Evolutionary conservation across 1,140 invertebrate species (phyloP), one percentile per base, ranked within the genome.

Genomic region (Pseudoatta argentina): DNA sequence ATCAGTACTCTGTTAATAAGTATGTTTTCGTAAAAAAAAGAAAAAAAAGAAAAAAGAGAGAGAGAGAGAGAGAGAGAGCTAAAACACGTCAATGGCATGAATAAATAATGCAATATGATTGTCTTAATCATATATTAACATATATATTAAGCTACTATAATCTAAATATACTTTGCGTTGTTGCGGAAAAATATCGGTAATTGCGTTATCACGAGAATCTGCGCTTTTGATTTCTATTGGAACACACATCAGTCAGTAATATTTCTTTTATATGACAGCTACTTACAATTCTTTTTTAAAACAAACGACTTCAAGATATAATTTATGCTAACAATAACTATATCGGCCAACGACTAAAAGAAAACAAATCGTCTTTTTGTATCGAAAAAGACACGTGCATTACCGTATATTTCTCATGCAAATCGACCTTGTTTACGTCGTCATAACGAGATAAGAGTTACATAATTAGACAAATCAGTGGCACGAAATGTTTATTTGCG

Each of bases 391-490:
- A 4, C 14, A 27, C 3, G 16, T 12, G n/a, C n/a, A 12, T 69
- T n/a, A 27, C 3, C 6, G 5, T 81, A 44, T 30, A 48, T 61
- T 27, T 30, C 1, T 71, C 16, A 61, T 75, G 14, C 18, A 34
- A 21, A 73, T 73, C 39, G 8, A 18, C 53, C 7, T 83, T 59
- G 14, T 72, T 82, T 73, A 51, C 27, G 39, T 73, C 39, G 18
- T 69, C 3, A 3, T 55, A 57, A 81, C 30, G 14, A 71, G 51
- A 81, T 71, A 71, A 71, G 30, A n/a, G 69, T 83, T 83, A 34
- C 55, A 75, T 82, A 82, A 82, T 82, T 82, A 61, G 16, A 57
- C 12, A 34, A 55, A 69, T 81, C 51, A 27, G 12, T 44, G 3
- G 55, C 27, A 55, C 16, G n/a, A 12, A 71, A 71, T 44, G 8